Evolutionary conservation across 1,140 invertebrate species (phyloP).

Genomic region (Copidosoma floridanum): DNA sequence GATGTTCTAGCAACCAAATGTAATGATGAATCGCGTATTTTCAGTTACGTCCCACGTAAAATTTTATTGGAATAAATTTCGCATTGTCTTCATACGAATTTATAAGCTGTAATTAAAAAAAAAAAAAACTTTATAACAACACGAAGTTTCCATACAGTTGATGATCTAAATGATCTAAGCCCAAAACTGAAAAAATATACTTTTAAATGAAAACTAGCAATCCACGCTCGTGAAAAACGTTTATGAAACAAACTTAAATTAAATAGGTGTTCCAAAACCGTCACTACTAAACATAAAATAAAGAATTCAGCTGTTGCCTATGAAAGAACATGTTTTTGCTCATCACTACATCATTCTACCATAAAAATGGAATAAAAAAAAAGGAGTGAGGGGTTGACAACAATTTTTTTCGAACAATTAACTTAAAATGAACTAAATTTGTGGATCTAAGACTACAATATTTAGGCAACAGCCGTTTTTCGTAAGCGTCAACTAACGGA

Average conservation of each 20-base stretch:
- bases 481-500: slow-evolving; percentile 1
- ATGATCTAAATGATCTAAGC: slow-evolving; percentile 5
- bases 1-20: slow-evolving; percentile 4
- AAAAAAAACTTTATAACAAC: too few species aligned
- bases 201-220: slow-evolving; percentile 3
- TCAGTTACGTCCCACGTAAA: too few species aligned
- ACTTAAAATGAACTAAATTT: neutral
- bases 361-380: neutral
- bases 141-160: too few species aligned
- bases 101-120: too few species aligned
- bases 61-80: too few species aligned
- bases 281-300: neutral
- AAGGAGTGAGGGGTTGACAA: too few species aligned
- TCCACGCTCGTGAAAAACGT: neutral
- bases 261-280: too few species aligned
- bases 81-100: too few species aligned
- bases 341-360: neutral
- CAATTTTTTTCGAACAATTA: too few species aligned
- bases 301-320: slow-evolving; percentile 7
- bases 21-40: slow-evolving; percentile 6
- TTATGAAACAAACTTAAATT: neutral
- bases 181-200: neutral
- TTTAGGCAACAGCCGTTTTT: slow-evolving; percentile 14
- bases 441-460: neutral
- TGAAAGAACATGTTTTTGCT: neutral